Base-by-base conservation (phyloP, 2,797 vertebrate genomes). In the Enteromius argenteus region DNA sequence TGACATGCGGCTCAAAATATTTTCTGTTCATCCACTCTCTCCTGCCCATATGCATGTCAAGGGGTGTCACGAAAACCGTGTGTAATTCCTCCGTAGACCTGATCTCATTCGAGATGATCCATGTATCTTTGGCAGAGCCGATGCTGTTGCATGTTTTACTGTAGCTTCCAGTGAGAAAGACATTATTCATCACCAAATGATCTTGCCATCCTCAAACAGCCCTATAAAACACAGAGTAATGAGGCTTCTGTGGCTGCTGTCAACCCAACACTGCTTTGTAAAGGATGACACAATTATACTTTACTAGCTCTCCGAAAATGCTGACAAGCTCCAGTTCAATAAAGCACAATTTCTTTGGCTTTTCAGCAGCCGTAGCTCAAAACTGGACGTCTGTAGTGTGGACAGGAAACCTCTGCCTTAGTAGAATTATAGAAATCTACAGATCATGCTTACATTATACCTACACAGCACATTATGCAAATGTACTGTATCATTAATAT, bases 261-360 rank as follows among this genome's bases (percentile, higher is more conserved):
- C 95, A 95, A 88, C 92, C 89, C 90, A 88, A 92, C 93, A 93
- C 93, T 93, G 93, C 94, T 94, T 94, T 91, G 93, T 95, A 95
- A 96, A 95, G 94, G 92, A 96, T 95, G 95, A 94, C 93, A 95
- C 94, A 95, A 95, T 95, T 95, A 94, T 94, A 93, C 93, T 95
- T 95, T 94, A 95, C 93, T 92, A 94, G 93, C 93, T 94, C 90
- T 93, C 85, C 35, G 88, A 94, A 94, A 95, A 94, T 88, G 94
- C 95, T 95, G 95, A 95, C 94, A 94, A 92, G 92, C 90, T 88
- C 81, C 83, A 91, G 93, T 93, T 95, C 94, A 93, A 94, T 94
- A 94, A 94, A 94, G 91, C 75, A 87, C 94, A 93, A 94, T 94
- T 92, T 91, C 89, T 90, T 82, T 87, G 89, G 66, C 85, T 79